Evolutionary conservation across 2,113 vertebrate genomes (phyloP), one percentile per base, ranked within the genome.

Genomic region (Microtus richardsoni): DNA sequence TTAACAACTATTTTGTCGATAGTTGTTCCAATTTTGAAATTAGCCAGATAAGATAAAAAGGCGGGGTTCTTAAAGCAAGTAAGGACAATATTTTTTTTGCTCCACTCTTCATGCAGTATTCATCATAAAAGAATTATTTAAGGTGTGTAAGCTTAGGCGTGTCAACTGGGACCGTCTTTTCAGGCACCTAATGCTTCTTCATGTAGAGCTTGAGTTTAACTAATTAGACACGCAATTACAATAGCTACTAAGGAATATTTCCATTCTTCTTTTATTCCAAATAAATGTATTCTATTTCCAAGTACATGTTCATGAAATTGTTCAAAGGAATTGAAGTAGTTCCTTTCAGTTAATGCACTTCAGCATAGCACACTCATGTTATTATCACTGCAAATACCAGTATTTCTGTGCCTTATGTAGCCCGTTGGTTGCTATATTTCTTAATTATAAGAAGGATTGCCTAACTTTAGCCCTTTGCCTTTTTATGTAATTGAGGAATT

Each of bases 331-430:
- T 68, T 64, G 36, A 86, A 92, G 89, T 62, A 70, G 26, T 95
- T 95, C 39, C 83, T 87, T 96, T 96, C 85, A 80, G 87, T 77
- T 96, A 44, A 73, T 75, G 92, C 54, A 16, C 74, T 89, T 85
- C 75, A 21, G 58, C 58, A 7, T 8, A 1, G 0, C 28, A 49
- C 22, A 49, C 74, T 89, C 7, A 36, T 95, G 49, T 60, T 71
- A 89, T 79, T 95, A 49, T 74, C 70, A 66, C 30, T 8, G 9
- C 58, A 39, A 95, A 74, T 2, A 87, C 33, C 33, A 62, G 28
- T 92, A 82, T 89, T 92, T 92, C 7, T 88, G 0, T 93, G 4
- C 71, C 24, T 82, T 68, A 0, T 85, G 30, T 75, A 68, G 26
- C 47, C 21, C 7, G n/a, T 41, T 75, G 47, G 21, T 88, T 88